phyloP scores from a whole-genome alignment of 1,140 invertebrate species.

The Drosophila insularis region DNA sequence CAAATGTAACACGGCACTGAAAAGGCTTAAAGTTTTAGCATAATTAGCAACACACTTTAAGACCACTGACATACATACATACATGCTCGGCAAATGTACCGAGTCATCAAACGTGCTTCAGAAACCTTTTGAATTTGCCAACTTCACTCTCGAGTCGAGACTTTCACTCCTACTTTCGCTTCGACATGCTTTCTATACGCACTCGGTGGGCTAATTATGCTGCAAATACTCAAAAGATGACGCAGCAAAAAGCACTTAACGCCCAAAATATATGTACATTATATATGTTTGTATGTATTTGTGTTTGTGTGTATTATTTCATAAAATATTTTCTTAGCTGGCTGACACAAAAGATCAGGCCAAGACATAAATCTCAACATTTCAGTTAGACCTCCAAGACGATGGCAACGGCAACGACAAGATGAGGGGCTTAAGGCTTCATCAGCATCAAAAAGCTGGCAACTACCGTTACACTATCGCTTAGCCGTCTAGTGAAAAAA shows the following conservation, averaged over 20 bases:
- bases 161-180: slow-evolving; percentile 28
- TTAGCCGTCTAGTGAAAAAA: not conserved
- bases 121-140: slow-evolving; percentile 11
- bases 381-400: slow-evolving; percentile 51
- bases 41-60: slow-evolving; percentile 64
- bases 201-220: slow-evolving; percentile 77
- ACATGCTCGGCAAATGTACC: not conserved
- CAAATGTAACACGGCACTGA: not conserved
- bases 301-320: slow-evolving; percentile 66
- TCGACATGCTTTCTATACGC: slow-evolving; percentile 55
- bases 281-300: slow-evolving; percentile 27
- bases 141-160: slow-evolving; percentile 16
- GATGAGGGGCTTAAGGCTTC: slow-evolving; percentile 62
- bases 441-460: slow-evolving; percentile 41
- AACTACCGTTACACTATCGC: slow-evolving; percentile 28
- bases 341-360: slow-evolving; percentile 74
- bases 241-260: slow-evolving; percentile 75
- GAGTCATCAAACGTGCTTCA: slow-evolving; percentile 39
- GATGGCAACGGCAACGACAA: slow-evolving; percentile 10
- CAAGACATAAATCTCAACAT: slow-evolving; percentile 79
- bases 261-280: slow-evolving; percentile 51
- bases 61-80: not conserved
- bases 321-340: slow-evolving; percentile 78
- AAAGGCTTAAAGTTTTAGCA: slow-evolving; percentile 34
- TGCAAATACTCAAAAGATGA: slow-evolving; percentile 75